Evolutionary conservation across 2,888 invertebrate species (phyloP), one percentile per base, ranked within the genome.

Genomic region (Leptinotarsa peninsularis): DNA sequence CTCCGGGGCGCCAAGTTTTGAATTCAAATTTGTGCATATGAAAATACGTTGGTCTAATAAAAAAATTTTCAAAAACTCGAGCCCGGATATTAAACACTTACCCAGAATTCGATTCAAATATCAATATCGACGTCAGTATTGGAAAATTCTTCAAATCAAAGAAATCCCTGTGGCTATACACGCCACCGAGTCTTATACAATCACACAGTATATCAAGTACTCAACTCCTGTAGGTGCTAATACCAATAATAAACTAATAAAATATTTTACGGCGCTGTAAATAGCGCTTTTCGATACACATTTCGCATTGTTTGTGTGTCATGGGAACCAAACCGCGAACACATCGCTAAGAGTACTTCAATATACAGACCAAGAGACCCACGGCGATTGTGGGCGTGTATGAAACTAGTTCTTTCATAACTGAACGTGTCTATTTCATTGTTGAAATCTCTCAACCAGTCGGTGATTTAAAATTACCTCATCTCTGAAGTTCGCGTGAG

Each of bases 271-370:
- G 17, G n/a, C 43, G n/a, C 27, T n/a, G 43, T 33, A 49, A 43
- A 70, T 60, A 23, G 60, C 58, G 21, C 70, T 56, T 69, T 49
- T 69, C 50, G 69, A 56, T 69, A 69, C 33, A 69, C 56, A 56
- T 70, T 58, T 56, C 58, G 43, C 49, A 60, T 33, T 43, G 70
- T 70, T 70, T 70, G 70, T 70, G 49, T 70, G 70, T 70, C 70
- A 60, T 70, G 70, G 58, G 70, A 60, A 70, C 70, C 58, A 49
- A 70, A 70, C 56, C 56, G 49, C 14, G 21, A 10, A 23, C 60
- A 60, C 63, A 27, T 63, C 43, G n/a, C 15, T 15, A 2, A 33
- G 63, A 33, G 43, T 63, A 63, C 27, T 18, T 13, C 7, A 21
- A 5, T 58, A 23, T 23, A 52, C 0, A 50, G 15, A 50, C 15